Base-by-base conservation (phyloP, 2,113 vertebrate species). In the Tapirus terrestris region DNA sequence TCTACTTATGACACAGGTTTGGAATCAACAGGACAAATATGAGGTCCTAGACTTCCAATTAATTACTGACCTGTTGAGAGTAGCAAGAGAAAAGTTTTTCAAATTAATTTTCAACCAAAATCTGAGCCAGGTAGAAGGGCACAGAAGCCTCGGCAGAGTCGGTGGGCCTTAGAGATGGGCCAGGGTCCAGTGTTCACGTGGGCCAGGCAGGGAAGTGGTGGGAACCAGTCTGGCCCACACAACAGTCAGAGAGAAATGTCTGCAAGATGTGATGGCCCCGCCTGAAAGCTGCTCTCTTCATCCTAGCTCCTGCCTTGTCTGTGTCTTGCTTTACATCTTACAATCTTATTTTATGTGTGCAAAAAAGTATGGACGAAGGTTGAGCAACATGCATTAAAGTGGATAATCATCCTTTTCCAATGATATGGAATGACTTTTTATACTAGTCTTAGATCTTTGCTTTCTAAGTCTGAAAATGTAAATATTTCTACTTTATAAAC, bases 21-120 rank as follows among this genome's bases (percentile, higher is more conserved):
- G 6, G 75, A 36, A 36, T 27, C 75, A 90, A 75, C 5, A 53
- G 6, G 72, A 45, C 3, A 53, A 58, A 58, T 17, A 5, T 0
- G 20, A 12, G 33, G 8, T 9, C 56, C 11, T 76, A 45, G 56
- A 85, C 27, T 39, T 88, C 21, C 58, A 60, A 27, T 76, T 70
- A 53, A 73, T 33, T 39, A 53, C 13, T 77, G 25, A 29, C 29
- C 51, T 91, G 60, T 29, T 45, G 18, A 89, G 23, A 58, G 4
- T 2, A 61, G 20, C 45, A 72, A 48, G 45, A 60, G 48, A 27
- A 93, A 84, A 90, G 53, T 23, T 12, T 29, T 86, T 77, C n/a
- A 48, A 12, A 56, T 60, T 81, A 25, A 65, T 61, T 95, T 97
- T 88, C 29, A 91, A 39, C 18, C 9, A 3, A 94, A 91, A 29